These are phyloP conservation scores for Phenganax stokvisi DNA, from an alignment of 92 coral and sea anemone species.

Conservation along the genomic window DNA sequence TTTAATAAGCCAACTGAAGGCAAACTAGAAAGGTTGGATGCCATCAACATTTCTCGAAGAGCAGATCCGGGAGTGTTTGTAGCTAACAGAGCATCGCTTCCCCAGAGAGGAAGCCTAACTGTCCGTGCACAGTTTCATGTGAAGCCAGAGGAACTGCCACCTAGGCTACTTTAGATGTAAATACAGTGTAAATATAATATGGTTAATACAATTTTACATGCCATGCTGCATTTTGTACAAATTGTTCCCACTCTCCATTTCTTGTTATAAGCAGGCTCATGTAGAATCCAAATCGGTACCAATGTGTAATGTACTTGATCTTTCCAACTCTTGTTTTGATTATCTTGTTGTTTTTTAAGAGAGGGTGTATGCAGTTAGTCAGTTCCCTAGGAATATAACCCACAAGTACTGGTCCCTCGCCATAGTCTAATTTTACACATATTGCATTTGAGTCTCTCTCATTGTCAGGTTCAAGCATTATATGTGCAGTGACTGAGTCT, in stretches of 20 bases:
- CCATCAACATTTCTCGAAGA: conserved; percentile 28
- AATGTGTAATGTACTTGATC: conserved; percentile 31
- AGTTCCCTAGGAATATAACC: conserved; percentile 53
- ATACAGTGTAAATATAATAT: neutral
- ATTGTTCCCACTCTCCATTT: conserved; percentile 40
- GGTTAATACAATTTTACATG: conserved; percentile 23
- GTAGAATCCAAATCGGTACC: conserved; percentile 43
- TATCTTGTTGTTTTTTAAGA: conserved; percentile 23
- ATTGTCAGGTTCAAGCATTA: conserved; percentile 46
- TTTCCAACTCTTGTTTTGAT: conserved; percentile 34
- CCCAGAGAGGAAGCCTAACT: conserved; percentile 48
- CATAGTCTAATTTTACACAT: conserved; percentile 41
- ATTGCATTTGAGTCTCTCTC: conserved; percentile 45
- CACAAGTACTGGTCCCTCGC: conserved; percentile 23
- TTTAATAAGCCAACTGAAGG: conserved; percentile 43
- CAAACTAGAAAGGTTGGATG: conserved; percentile 42
- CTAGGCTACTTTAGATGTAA: conserved; percentile 7
- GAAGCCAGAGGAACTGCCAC: conserved; percentile 40
- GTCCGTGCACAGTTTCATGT: conserved; percentile 47
- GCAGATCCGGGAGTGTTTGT: conserved; percentile 57
- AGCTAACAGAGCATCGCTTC: conserved; percentile 39
- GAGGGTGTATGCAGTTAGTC: conserved; percentile 44
- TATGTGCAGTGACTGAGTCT: conserved; percentile 5
- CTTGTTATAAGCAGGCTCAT: conserved; percentile 31
- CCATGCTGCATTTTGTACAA: conserved; percentile 38